Evolutionary conservation across 1,140 invertebrate species (phyloP).

Genomic region (Leptinotarsa lineolata): DNA sequence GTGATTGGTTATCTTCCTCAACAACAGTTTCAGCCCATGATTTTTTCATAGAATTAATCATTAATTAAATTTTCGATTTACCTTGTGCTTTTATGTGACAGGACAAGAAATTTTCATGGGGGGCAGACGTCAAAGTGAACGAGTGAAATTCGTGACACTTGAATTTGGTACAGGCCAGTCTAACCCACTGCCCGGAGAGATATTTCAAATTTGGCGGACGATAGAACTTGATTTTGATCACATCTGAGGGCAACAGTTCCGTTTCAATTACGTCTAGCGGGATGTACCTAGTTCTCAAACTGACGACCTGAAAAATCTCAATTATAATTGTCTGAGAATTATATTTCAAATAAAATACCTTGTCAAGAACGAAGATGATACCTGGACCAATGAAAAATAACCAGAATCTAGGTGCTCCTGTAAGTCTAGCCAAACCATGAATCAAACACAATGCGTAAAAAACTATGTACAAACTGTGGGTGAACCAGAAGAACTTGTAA

Average conservation of each 20-base stretch:
- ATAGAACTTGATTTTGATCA: conserved; percentile 91
- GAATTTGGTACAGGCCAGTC: conserved; percentile 91
- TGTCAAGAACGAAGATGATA: conserved; percentile 87
- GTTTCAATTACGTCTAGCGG: conserved; percentile 94
- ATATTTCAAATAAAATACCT: conserved; percentile 61
- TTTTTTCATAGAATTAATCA: neutral
- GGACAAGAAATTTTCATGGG: conserved; percentile 95
- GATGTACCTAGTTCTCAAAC: conserved; percentile 89
- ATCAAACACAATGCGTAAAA: conserved; percentile 90
- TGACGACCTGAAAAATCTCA: conserved; percentile 71
- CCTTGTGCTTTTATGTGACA: conserved; percentile 97
- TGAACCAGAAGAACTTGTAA: conserved; percentile 96
- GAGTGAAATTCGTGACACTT: conserved; percentile 94
- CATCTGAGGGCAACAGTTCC: conserved; percentile 93
- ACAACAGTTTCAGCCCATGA: too few species aligned
- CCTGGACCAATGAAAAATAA: conserved; percentile 95
- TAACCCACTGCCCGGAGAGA: conserved; percentile 87
- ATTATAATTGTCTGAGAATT: neutral
- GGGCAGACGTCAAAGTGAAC: conserved; percentile 96
- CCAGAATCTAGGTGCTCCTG: conserved; percentile 92
- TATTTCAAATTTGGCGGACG: conserved; percentile 96
- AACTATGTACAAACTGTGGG: conserved; percentile 91
- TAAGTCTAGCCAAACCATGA: conserved; percentile 92
- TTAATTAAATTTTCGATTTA: conserved; percentile 23
- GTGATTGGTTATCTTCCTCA: too few species aligned